Base-by-base conservation (phyloP, 2,797 vertebrate species). In the Falco berigora region DNA sequence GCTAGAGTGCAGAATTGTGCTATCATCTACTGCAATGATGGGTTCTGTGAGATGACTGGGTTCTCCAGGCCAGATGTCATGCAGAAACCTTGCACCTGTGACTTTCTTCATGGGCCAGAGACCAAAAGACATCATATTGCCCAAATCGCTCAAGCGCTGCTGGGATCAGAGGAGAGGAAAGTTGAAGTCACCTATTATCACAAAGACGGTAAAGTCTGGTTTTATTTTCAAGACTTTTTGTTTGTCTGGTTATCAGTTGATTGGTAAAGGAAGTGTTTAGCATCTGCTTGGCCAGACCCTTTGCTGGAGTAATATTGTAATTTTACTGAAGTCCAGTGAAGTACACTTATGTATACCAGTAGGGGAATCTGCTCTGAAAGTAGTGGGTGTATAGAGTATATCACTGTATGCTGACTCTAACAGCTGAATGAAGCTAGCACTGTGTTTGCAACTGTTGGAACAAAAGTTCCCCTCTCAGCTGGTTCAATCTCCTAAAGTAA, bases 11-110 rank as follows among this genome's bases (percentile, higher is more conserved):
- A 99, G 98, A 99, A 99, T 94, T 99, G 99, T 98, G 99, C 99
- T 19, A 99, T 99, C 97, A 99, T 99, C 97, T 99, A 99, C 98
- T 99, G 99, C 98, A 99, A 99, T 71, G 99, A 99, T 83, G 99
- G 98, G 80, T 99, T 99, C 98, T 99, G 99, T 86, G 99, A 99
- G 98, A 99, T 99, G 99, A 99, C 99, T 0, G 99, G 99, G 77
- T 99, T 99, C 98, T 99, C 99, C 62, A 98, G 99, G 97, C 98
- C 99, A 76, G 99, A 99, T 97, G 98, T 99, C 97, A 99, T 99
- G 99, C 99, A 99, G 97, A 99, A 98, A 96, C 99, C 99, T 2
- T 99, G 99, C 96, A 99, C 99, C 82, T 99, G 99, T 30, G 99
- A 99, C 98, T 99, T 99, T 95, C 99, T 99, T 82, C 99, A 99